A percentile compares a stretch with the other conserved stretches of the same genome.
Conservation (phyloP, 2,113 vertebrate species). For the Shinisaurus crocodilurus region DNA sequence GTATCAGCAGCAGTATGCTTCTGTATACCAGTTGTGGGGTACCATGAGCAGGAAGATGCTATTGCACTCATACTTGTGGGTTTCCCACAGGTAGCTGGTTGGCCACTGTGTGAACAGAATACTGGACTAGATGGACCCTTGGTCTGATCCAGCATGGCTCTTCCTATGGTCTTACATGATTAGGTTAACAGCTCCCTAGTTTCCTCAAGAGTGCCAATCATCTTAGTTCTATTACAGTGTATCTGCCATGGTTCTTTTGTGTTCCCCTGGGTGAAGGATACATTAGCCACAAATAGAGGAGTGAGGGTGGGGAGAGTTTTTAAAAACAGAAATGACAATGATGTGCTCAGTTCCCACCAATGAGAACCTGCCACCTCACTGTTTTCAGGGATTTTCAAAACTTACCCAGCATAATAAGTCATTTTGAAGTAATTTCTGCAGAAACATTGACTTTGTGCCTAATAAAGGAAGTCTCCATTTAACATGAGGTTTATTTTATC, state of each 20-base stretch:
- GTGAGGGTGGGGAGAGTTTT: neutral
- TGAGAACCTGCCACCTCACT: neutral
- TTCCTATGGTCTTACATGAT: neutral
- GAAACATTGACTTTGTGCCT: neutral
- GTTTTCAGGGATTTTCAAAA: neutral
- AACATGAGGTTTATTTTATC: neutral
- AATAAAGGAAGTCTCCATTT: neutral
- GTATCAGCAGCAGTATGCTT: too few relatives aligned
- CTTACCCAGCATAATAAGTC: neutral
- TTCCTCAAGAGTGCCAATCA: neutral
- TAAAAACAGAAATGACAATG: neutral
- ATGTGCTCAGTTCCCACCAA: neutral
- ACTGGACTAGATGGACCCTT: too few relatives aligned
- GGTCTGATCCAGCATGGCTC: too few relatives aligned
- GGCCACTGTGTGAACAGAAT: too few relatives aligned
- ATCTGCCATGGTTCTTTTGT: neutral
- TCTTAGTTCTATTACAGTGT: neutral
- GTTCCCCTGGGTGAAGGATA: neutral
- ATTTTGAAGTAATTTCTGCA: slow-evolving; percentile 2
- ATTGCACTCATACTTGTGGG: too few relatives aligned
- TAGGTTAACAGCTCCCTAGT: neutral
- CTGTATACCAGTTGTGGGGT: too few relatives aligned
- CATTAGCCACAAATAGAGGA: neutral
- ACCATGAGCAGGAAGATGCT: too few relatives aligned
- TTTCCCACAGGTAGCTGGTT: too few relatives aligned